These are phyloP conservation scores for Mormoops blainvillei DNA, from an alignment of 2,113 vertebrate genomes.

Conservation along the genomic window DNA sequence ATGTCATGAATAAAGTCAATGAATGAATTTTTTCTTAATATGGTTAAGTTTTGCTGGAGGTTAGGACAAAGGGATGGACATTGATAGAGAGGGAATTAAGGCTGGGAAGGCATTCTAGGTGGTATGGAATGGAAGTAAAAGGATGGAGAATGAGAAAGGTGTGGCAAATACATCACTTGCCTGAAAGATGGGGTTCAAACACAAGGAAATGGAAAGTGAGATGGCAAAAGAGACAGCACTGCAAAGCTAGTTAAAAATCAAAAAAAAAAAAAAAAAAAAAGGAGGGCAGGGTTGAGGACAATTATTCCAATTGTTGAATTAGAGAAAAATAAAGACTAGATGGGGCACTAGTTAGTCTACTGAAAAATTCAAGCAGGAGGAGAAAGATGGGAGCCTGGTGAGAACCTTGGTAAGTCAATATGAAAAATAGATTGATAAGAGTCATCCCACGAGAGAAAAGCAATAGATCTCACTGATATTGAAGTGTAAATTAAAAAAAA, in stretches of 20 bases:
- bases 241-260: background rate
- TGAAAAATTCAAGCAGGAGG: background rate
- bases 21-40: background rate
- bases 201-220: background rate
- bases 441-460: background rate
- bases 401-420: background rate
- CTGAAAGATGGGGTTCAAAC: background rate
- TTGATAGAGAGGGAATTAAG: background rate
- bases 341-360: background rate
- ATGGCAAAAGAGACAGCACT: background rate
- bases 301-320: background rate
- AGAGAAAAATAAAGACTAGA: background rate
- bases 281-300: background rate
- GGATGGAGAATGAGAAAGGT: background rate
- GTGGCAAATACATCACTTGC: background rate
- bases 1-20: background rate
- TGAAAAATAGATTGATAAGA: background rate
- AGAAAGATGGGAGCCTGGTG: background rate
- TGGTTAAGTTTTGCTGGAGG: background rate
- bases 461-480: background rate
- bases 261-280: background rate
- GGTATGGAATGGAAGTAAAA: background rate
- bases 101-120: background rate
- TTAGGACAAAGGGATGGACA: background rate
- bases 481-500: background rate